Evolutionary conservation across 2,113 vertebrate species (phyloP), one percentile per base, ranked within the genome.

Genomic region (Dipodomys ordii): DNA sequence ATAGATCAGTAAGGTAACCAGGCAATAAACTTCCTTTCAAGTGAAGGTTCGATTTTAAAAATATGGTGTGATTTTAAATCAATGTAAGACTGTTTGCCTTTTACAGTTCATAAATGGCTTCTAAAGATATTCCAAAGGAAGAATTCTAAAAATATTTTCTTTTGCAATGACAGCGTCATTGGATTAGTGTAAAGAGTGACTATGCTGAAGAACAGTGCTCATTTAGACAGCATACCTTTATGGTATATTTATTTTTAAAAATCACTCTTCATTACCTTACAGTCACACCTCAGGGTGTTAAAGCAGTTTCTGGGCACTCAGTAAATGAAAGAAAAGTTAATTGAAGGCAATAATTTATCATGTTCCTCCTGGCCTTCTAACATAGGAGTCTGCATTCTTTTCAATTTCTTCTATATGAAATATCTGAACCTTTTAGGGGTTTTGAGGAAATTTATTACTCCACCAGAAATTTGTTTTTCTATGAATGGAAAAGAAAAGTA

Each of bases 81-180:
- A 93, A 81, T 81, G 68, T 46, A 35, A 83, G 60, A 80, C 92
- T 95, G 87, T 90, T 97, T 97, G 95, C 91, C 91, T 92, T 67
- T 94, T 95, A 90, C 53, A 90, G 78, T 90, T 95, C 88, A 96
- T 92, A 93, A 94, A 96, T 86, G 92, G 67, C n/a, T 93, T 96
- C 82, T 84, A 90, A 96, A 93, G 67, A 74, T 77, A 90, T 93
- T 90, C 82, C 88, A 96, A 95, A 93, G 85, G 95, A 96, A 18
- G 1, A 97, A 44, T 87, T 95, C 95, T 96, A 90, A 96, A 94
- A 95, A 90, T 96, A 94, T 83, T 89, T 96, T 87, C 5, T 82
- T 96, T 95, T 97, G 88, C 86, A 97, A 85, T 92, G 94, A 96
- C 85, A 95, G 80, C 93, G 95, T 88, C 65, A 2, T 86, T 96